Evolutionary conservation across 2,797 vertebrate species (phyloP).

Genomic region (Tragopan temminckii): DNA sequence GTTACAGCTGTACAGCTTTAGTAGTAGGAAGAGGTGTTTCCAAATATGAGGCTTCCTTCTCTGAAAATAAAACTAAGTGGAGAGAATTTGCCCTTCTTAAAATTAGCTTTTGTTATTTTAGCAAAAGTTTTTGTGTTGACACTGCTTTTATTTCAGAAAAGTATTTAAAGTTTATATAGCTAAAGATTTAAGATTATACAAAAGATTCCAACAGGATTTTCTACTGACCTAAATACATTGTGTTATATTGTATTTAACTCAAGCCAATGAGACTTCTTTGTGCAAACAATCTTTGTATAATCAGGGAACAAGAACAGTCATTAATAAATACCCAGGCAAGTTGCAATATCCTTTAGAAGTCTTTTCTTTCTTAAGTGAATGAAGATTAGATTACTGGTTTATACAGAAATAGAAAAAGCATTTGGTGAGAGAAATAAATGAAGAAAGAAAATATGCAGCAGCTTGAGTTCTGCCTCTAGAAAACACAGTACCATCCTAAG

Average conservation of each 20-base stretch:
- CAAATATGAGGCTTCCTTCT: constrained; percentile 1
- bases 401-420: not conserved
- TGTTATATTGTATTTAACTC: constrained; percentile 2
- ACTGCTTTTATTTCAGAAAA: not conserved
- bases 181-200: constrained; percentile 50
- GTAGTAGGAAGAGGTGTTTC: not conserved
- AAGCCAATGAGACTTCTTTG: constrained; percentile 26
- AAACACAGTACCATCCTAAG: not conserved
- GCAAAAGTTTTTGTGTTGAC: not conserved
- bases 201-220: constrained; percentile 57
- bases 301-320: constrained; percentile 43
- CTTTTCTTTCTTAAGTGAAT: constrained; percentile 15
- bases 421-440: not conserved
- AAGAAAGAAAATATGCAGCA: not conserved
- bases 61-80: not conserved
- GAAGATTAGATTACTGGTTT: not conserved
- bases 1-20: constrained; percentile 13
- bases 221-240: constrained; percentile 63
- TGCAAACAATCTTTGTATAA: constrained; percentile 64
- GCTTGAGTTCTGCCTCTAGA: not conserved
- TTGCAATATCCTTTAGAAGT: constrained; percentile 38
- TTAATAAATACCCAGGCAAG: constrained; percentile 40
- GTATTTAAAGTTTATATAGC: constrained; percentile 23
- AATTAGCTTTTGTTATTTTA: not conserved
- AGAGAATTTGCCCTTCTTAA: not conserved